Percentiles rank a stretch among this genome's conserved stretches.
phyloP scores from a whole-genome alignment of 2,797 vertebrate species.

The Carcharodon carcharias region DNA sequence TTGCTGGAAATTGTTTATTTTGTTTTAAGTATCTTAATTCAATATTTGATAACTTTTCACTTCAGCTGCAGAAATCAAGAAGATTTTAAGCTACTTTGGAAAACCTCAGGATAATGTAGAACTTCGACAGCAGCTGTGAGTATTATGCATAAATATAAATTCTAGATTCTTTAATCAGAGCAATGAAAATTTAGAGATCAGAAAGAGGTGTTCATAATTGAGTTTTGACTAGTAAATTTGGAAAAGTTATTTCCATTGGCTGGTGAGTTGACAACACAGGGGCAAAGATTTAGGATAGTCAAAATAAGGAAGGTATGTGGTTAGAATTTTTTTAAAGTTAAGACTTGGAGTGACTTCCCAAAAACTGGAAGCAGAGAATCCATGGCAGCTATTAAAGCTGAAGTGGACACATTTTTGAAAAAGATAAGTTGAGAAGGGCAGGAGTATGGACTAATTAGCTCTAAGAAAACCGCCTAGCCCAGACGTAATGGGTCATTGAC shows the following conservation, averaged over 20 bases:
- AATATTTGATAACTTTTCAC: conserved; percentile 30
- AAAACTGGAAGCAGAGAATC: not conserved
- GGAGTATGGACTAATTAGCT: not conserved
- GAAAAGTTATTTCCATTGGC: not conserved
- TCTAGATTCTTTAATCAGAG: not conserved
- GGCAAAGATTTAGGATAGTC: not conserved
- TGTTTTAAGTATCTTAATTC: not conserved
- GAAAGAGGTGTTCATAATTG: not conserved
- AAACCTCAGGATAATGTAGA: conserved; percentile 75
- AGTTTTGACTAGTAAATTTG: not conserved
- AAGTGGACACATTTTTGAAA: not conserved
- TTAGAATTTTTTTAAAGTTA: not conserved
- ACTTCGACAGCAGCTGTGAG: conserved; percentile 81
- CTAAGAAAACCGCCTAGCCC: not conserved
- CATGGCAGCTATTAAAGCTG: not conserved
- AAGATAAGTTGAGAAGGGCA: not conserved
- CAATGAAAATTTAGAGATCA: not conserved
- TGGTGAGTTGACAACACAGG: not conserved
- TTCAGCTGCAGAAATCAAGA: conserved; percentile 84
- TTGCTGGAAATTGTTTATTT: not conserved
- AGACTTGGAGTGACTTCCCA: not conserved
- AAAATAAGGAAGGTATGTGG: not conserved
- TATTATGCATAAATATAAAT: conserved; percentile 43
- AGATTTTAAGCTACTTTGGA: conserved; percentile 73
- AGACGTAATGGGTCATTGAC: not conserved